Conservation (phyloP, 1,140 invertebrate species). For the Melanaphis sacchari region DNA sequence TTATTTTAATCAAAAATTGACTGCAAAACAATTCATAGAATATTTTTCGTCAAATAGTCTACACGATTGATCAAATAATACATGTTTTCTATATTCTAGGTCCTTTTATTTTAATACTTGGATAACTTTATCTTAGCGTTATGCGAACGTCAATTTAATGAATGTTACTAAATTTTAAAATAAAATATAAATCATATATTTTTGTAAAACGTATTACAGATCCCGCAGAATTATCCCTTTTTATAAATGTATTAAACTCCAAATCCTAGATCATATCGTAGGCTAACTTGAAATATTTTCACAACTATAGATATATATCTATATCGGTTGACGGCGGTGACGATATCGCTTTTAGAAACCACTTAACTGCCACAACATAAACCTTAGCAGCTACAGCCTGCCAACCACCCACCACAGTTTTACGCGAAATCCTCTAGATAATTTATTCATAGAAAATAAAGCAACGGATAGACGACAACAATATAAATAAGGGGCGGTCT, state of each 20-base stretch:
- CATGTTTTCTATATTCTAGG: background rate
- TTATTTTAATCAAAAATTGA: background rate
- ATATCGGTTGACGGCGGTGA: background rate
- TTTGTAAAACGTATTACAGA: background rate
- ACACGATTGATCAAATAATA: background rate
- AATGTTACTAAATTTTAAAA: background rate
- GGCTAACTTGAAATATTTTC: background rate
- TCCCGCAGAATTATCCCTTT: background rate
- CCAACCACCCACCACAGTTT: background rate
- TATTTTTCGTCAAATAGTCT: background rate
- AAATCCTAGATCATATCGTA: constrained; percentile 1
- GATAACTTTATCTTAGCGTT: background rate
- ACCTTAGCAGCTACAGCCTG: background rate
- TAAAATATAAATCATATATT: background rate
- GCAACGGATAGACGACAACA: background rate
- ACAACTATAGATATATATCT: background rate
- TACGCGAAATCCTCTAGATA: background rate
- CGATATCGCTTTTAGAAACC: background rate
- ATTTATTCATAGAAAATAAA: constrained; percentile 32
- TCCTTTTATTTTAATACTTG: background rate
- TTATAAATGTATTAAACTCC: background rate
- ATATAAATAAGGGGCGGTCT: background rate
- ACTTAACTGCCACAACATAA: constrained; percentile 5
- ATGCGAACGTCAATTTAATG: background rate
- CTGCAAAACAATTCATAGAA: background rate